Evolutionary conservation across 2,888 invertebrate species (phyloP).

Genomic region (Agrilus biguttatus): DNA sequence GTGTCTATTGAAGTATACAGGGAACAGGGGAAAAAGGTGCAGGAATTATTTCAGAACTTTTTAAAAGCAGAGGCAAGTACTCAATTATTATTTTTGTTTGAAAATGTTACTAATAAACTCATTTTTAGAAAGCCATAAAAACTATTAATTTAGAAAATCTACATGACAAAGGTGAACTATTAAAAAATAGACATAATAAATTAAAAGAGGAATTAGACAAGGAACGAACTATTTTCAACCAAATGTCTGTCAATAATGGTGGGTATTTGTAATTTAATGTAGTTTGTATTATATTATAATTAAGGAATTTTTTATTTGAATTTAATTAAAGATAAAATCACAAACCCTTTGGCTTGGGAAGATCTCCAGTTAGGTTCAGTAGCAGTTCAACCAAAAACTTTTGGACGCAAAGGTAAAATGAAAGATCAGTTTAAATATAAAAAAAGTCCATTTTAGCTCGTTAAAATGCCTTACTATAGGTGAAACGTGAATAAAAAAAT

Average conservation of each 20-base stretch:
- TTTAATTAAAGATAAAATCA: neutral
- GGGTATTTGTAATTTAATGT: constrained; percentile 22
- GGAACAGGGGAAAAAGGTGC: constrained; percentile 4
- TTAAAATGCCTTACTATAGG: neutral
- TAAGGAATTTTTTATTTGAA: neutral
- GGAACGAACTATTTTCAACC: constrained; percentile 35
- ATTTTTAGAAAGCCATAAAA: constrained; percentile 12
- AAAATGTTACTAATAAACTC: neutral
- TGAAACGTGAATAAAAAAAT: too few relatives aligned
- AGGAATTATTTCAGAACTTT: neutral
- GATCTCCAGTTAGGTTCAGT: constrained; percentile 38
- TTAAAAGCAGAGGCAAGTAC: neutral
- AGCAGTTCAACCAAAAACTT: constrained; percentile 40
- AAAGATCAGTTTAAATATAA: constrained; percentile 10
- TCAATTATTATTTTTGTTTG: neutral
- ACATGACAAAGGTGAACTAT: constrained; percentile 49
- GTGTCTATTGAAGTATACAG: constrained; percentile 4
- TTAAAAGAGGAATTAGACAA: constrained; percentile 33
- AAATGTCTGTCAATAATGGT: constrained; percentile 31
- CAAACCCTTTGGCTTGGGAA: constrained; percentile 30
- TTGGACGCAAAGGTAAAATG: constrained; percentile 32
- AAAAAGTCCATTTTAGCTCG: neutral
- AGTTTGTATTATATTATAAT: constrained; percentile 3
- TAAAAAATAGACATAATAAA: constrained; percentile 34
- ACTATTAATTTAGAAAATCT: constrained; percentile 28